These are phyloP conservation scores for Ecdyonurus torrentis DNA, from an alignment of 2,888 invertebrate species.

Conservation along the genomic window DNA sequence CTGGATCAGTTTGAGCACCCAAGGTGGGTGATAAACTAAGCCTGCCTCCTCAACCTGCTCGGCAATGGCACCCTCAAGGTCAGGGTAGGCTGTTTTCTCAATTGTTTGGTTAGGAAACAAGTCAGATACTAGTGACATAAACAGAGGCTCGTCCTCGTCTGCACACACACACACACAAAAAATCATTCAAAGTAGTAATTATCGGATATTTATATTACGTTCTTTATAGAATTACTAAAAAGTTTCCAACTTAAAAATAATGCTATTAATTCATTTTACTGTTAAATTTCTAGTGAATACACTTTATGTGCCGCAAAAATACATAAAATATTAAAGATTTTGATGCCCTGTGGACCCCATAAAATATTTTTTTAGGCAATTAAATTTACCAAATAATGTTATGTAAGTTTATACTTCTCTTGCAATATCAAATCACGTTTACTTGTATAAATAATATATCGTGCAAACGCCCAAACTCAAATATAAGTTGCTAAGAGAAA, in stretches of 20 bases:
- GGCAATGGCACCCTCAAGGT: slow-evolving; percentile 74
- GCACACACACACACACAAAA: slow-evolving; percentile 17
- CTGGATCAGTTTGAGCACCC: slow-evolving; percentile 88
- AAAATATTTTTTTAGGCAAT: no score
- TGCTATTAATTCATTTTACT: no score
- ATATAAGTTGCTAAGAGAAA: neutral
- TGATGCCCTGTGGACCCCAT: no score
- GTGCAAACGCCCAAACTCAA: neutral
- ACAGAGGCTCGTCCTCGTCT: slow-evolving; percentile 95
- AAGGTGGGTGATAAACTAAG: slow-evolving; percentile 82
- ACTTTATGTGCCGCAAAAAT: no score
- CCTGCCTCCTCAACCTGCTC: slow-evolving; percentile 65
- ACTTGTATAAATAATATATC: no score
- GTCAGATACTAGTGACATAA: slow-evolving; percentile 88
- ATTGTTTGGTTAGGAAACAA: slow-evolving; percentile 87
- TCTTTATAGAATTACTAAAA: slow-evolving; percentile 1
- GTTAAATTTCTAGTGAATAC: no score
- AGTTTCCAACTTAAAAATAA: neutral
- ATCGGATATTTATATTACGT: neutral
- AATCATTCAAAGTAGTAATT: slow-evolving; percentile 2
- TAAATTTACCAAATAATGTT: no score
- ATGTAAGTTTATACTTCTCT: no score
- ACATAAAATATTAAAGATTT: no score
- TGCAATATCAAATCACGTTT: no score
- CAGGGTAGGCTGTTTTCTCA: slow-evolving; percentile 80